Evolutionary conservation across 2,888 invertebrate genomes (phyloP).

Genomic region (Scelioninae gen. 2): DNA sequence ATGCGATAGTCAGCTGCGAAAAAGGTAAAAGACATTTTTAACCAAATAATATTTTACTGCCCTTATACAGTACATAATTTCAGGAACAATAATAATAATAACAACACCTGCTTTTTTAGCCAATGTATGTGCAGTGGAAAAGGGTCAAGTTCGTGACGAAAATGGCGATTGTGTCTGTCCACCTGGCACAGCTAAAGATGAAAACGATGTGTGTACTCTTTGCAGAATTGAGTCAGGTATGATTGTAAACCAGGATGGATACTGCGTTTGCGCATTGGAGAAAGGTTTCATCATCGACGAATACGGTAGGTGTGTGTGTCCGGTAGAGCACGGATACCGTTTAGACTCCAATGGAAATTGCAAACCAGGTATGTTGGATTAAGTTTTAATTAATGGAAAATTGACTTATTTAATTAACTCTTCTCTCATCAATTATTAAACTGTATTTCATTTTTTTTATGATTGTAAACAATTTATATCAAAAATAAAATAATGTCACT

Average conservation of each 20-base stretch:
- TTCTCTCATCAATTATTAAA: too few species aligned
- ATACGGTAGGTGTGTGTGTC: constrained; percentile 85
- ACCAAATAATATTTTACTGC: too few species aligned
- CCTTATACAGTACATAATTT: too few species aligned
- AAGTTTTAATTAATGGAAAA: too few species aligned
- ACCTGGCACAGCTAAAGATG: constrained; percentile 85
- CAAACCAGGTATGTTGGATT: constrained; percentile 76
- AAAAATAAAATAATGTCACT: too few species aligned
- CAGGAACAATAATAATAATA: too few species aligned
- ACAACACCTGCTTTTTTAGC: too few species aligned
- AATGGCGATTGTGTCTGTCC: constrained; percentile 85
- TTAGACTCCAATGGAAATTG: constrained; percentile 80
- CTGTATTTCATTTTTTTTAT: too few species aligned
- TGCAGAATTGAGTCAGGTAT: constrained; percentile 85
- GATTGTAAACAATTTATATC: too few species aligned
- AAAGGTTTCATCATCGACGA: constrained; percentile 87
- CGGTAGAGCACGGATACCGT: constrained; percentile 81
- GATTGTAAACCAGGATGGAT: constrained; percentile 85
- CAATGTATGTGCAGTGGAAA: constrained; percentile 80
- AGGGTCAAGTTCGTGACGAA: constrained; percentile 81
- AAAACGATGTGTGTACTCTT: constrained; percentile 85
- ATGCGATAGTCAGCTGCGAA: constrained; percentile 89
- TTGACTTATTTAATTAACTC: too few species aligned
- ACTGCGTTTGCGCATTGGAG: constrained; percentile 88
- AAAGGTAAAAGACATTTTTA: constrained; percentile 77